Evolutionary conservation across 2,888 invertebrate species (phyloP), one percentile per base, ranked within the genome.

Genomic region (Megamerina dolium): DNA sequence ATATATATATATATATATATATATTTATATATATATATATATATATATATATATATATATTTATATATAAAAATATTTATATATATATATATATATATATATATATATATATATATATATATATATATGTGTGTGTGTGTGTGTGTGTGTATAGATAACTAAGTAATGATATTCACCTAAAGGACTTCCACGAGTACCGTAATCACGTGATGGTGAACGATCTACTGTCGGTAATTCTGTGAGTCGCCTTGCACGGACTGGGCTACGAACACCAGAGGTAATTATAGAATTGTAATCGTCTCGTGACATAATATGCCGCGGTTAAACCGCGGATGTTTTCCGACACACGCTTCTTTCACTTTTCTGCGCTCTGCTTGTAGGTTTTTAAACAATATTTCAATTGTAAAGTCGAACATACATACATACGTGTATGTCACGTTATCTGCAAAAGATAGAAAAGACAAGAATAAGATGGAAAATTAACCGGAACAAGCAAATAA

Each of bases 121-220:
- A n/a, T n/a, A n/a, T n/a, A n/a, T n/a, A n/a, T n/a, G n/a, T n/a
- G n/a, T n/a, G n/a, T n/a, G n/a, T n/a, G n/a, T n/a, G n/a, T n/a
- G n/a, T n/a, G n/a, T n/a, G n/a, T n/a, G n/a, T n/a, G n/a, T n/a
- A n/a, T n/a, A n/a, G 19, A 8, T 23, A 34, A 43, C 35, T 13
- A 42, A 34, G 37, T 37, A 45, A 38, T 34, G 32, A 46, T 39
- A 41, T 50, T 75, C 74, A 69, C 76, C 75, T 66, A 75, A 61
- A 58, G 77, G 76, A 70, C 76, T 75, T 59, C 75, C 75, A 63
- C 78, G 83, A 82, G 68, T 58, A 61, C 70, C 72, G 76, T 87
- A 87, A 72, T 79, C 81, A 70, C 88, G 80, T 65, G 87, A 86
- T 72, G 89, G 89, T 73, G 87, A 87, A 72, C 88, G 83, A 81